Evolutionary conservation across 2,113 vertebrate species (phyloP), one percentile per base, ranked within the genome.

Genomic region (Pitta sordida): DNA sequence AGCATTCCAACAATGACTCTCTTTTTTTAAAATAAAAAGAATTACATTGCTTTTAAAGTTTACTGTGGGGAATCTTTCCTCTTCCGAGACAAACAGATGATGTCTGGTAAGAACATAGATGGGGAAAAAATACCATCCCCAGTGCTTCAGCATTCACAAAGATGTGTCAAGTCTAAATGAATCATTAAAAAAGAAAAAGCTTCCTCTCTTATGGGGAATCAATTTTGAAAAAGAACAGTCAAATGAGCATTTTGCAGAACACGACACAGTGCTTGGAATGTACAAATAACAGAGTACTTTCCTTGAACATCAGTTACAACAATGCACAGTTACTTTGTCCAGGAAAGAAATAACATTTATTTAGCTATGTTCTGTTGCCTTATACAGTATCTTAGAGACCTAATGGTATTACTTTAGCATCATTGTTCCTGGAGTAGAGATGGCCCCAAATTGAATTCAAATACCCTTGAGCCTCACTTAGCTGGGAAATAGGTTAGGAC

Each of bases 401-500:
- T 95, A 94, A 93, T 86, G n/a, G 74, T 75, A 93, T 89, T 93
- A 92, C 78, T 86, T 83, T 55, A 91, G 90, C 73, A 83, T 69
- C 52, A 46, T n/a, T 68, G 62, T 30, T 92, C 73, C 73, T 34
- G 0, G 65, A 92, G 81, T 84, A 68, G 86, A 92, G 65, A 91
- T 87, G 92, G 74, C 43, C 41, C 74, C 86, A 94, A 95, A 96
- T 76, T 94, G 73, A 95, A 94, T 96, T 65, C 74, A 93, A 89
- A 96, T 89, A 95, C 92, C 86, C 89, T 91, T 94, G 86, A 93
- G 95, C 81, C 70, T 91, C 78, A 92, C 74, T 93, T 95, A 93
- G 74, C 85, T 88, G 63, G 56, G 90, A 96, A 91, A 86, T 60
- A 89, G 88, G 74, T 65, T 91, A 89, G 89, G 92, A 91, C 83